Percentiles rank a stretch among this genome's conserved stretches.
Evolutionary conservation across 2,113 vertebrate species (phyloP).

Genomic region (Phalacrocorax pelagicus): DNA sequence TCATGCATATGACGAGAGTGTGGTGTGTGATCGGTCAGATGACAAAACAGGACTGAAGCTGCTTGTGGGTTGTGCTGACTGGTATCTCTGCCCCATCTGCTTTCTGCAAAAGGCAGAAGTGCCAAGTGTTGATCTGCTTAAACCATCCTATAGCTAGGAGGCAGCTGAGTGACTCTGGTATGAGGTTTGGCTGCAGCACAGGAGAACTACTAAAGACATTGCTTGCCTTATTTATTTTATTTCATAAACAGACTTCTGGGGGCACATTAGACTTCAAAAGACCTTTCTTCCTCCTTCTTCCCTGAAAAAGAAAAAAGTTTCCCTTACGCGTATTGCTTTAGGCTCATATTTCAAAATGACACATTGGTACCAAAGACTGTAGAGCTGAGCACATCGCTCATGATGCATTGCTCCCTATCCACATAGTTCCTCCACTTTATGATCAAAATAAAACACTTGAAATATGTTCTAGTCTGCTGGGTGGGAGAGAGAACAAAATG

Average conservation of each 20-base stretch:
- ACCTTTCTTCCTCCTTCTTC: not conserved
- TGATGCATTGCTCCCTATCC: slow-evolving; percentile 21
- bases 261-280: not conserved
- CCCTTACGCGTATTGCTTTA: not conserved
- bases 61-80: not conserved
- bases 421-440: slow-evolving; percentile 17
- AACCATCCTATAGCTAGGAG: not conserved
- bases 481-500: not conserved
- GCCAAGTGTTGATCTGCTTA: not conserved
- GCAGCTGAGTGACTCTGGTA: not conserved
- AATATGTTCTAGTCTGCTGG: slow-evolving; percentile 19
- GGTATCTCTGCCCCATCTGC: not conserved
- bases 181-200: not conserved
- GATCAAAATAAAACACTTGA: slow-evolving; percentile 57
- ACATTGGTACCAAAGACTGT: not conserved
- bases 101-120: not conserved
- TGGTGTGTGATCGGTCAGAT: not conserved
- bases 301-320: not conserved
- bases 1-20: fast-evolving
- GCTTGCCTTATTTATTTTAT: slow-evolving; percentile 1
- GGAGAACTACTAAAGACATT: not conserved
- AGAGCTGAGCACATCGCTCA: not conserved
- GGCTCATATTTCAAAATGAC: not conserved
- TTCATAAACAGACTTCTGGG: not conserved
- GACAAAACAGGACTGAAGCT: not conserved